Conservation (phyloP, 2,888 invertebrate species). For the Dolomedes plantarius region DNA sequence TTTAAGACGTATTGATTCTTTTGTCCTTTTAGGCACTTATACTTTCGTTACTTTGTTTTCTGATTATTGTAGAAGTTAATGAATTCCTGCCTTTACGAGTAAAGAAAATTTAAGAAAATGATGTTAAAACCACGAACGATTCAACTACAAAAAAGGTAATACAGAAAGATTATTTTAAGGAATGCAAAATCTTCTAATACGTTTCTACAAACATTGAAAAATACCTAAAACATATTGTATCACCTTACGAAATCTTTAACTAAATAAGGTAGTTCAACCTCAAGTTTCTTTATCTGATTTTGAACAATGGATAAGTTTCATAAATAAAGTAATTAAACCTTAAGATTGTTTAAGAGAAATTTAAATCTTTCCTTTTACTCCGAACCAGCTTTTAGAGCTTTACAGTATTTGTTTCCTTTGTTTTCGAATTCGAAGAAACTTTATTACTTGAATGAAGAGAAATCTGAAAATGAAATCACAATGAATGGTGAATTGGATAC, state of each 20-base stretch:
- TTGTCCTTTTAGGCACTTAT: too few species aligned
- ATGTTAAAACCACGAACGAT: too few species aligned
- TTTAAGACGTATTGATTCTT: too few species aligned
- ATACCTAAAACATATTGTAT: too few species aligned
- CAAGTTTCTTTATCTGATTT: neutral
- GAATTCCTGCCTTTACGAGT: too few species aligned
- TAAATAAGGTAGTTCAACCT: neutral
- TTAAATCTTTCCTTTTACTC: neutral
- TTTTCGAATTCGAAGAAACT: neutral
- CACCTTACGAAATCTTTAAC: neutral
- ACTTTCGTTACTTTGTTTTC: too few species aligned
- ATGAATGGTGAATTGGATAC: neutral
- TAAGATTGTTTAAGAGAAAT: neutral
- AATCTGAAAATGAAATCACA: neutral
- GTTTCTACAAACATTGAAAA: too few species aligned
- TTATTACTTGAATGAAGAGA: neutral
- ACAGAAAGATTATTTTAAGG: too few species aligned
- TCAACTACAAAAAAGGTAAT: too few species aligned
- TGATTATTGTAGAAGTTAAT: too few species aligned
- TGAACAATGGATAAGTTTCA: neutral
- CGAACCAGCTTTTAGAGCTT: neutral
- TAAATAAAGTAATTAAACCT: neutral
- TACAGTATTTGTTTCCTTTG: neutral
- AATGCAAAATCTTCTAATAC: too few species aligned
- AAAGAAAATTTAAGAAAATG: too few species aligned